Evolutionary conservation across 2,797 vertebrate genomes (phyloP), one percentile per base, ranked within the genome.

Genomic region (Chrosomus eos): DNA sequence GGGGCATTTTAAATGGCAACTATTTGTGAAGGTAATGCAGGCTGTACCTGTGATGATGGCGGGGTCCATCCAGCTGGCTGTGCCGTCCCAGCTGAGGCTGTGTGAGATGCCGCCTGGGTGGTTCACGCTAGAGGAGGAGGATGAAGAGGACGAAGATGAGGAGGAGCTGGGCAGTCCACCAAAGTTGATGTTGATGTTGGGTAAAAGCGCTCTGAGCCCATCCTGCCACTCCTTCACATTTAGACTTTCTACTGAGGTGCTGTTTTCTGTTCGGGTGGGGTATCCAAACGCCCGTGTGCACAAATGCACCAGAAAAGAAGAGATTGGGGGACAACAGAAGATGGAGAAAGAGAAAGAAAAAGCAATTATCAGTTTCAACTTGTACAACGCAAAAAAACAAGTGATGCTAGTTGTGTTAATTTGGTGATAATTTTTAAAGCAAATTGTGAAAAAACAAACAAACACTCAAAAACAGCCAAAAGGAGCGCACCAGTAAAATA

Each of bases 111-210:
- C 95, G 93, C 95, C 96, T 90, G 95, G 96, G 95, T 97, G 96
- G 95, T 95, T 96, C 93, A 96, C 93, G 93, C 95, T 94, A 93
- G 96, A 97, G 28, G 92, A 92, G 26, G 92, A 92, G 45, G 91
- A 93, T 13, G 92, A 93, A 11, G 92, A 93, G 90, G 96, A 96
- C 92, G 93, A 94, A n/a, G 91, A 93, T 92, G 96, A 96, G 68
- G 95, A 95, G 90, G 96, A 96, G 96, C 95, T 96, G 92, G 96
- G 96, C 93, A 97, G 96, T 92, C 97, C 97, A 94, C 96, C 97
- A 94, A 97, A 98, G 96, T 96, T 98, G 94, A 98, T 97, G 96
- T 98, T 98, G 95, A 98, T 97, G 96, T 98, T 98, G 93, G 97
- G 97, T 94, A 98, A 95, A 93, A 98, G 97, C 82, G 97, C 97